Percentiles rank a stretch among this genome's conserved stretches.
These are phyloP conservation scores for Plumapathes pennacea DNA, from an alignment of 92 coral and sea anemone species.

Conservation along the genomic window DNA sequence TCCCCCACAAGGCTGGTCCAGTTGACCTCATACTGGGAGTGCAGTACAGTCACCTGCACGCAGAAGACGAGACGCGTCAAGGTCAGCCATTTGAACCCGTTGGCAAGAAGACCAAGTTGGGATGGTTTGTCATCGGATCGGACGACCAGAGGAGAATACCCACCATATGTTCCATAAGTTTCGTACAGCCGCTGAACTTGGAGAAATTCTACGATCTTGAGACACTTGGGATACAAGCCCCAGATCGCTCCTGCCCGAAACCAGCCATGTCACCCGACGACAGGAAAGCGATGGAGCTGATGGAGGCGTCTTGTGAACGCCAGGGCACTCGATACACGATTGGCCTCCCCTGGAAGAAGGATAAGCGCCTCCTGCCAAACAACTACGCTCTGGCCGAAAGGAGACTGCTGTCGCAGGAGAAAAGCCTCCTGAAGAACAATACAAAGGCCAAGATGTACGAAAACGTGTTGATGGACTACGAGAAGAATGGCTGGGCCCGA, in stretches of 20 bases:
- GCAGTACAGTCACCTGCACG: conserved; percentile 46
- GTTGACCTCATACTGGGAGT: conserved; percentile 42
- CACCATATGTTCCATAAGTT: conserved; percentile 1
- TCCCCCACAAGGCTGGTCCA: conserved; percentile 39
- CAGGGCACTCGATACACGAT: conserved; percentile 7
- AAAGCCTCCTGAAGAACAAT: conserved; percentile 13
- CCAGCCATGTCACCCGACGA: conserved; percentile 23
- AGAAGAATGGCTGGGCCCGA: conserved; percentile 21
- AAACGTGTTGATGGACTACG: conserved; percentile 16
- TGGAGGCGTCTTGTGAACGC: conserved; percentile 22
- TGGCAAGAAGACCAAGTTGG: conserved; percentile 2
- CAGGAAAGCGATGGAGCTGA: conserved; percentile 32
- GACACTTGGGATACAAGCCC: conserved; percentile 39
- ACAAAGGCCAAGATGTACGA: conserved; percentile 34
- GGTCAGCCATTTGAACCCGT: conserved; percentile 7
- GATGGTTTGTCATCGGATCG: conserved; percentile 19
- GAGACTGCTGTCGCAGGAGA: conserved; percentile 17
- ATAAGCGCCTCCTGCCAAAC: conserved; percentile 21
- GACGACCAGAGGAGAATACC: conserved; percentile 1
- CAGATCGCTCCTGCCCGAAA: conserved; percentile 31
- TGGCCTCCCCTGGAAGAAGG: conserved; percentile 42
- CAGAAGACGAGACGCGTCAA: conserved; percentile 19
- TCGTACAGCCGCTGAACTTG: conserved; percentile 3
- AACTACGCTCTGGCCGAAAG: conserved; percentile 29
- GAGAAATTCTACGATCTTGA: conserved; percentile 29